A percentile compares a stretch with the other conserved stretches of the same genome.
Evolutionary conservation across 2,113 vertebrate genomes (phyloP).

Genomic region (Colius striatus): DNA sequence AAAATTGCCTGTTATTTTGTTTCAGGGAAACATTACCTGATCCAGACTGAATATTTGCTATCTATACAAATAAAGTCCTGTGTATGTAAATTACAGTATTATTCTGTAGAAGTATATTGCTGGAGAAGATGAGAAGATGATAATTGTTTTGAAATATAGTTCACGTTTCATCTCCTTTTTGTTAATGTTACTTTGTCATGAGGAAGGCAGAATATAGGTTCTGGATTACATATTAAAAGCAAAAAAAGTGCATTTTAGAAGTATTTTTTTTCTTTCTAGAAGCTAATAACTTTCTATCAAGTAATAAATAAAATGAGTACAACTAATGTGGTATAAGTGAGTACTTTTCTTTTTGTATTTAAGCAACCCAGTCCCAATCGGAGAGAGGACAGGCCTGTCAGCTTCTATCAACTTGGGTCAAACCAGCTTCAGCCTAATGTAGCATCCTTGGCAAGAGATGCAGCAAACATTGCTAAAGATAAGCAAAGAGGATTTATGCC

Average conservation of each 20-base stretch:
- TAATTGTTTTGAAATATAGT: neutral
- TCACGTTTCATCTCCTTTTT: neutral
- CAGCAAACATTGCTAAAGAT: constrained; percentile 84
- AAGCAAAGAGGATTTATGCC: constrained; percentile 89
- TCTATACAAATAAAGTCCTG: neutral
- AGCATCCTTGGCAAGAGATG: constrained; percentile 80
- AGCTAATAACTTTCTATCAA: neutral
- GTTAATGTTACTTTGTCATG: neutral
- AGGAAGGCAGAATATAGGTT: neutral
- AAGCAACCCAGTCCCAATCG: constrained; percentile 93
- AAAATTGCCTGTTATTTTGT: neutral
- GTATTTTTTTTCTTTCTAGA: neutral
- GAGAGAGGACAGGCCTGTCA: constrained; percentile 93
- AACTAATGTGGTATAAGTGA: neutral
- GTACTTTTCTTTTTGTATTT: neutral
- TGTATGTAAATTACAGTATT: neutral
- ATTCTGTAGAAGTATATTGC: neutral
- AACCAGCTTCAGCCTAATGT: constrained; percentile 81
- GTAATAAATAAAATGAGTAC: neutral
- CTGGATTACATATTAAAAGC: neutral
- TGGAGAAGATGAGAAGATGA: neutral
- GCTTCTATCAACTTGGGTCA: constrained; percentile 91
- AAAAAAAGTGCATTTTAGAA: neutral
- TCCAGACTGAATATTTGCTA: neutral
- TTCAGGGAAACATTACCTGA: neutral